Evolutionary conservation across 2,797 vertebrate species (phyloP).

Genomic region (Podarcis siculus): DNA sequence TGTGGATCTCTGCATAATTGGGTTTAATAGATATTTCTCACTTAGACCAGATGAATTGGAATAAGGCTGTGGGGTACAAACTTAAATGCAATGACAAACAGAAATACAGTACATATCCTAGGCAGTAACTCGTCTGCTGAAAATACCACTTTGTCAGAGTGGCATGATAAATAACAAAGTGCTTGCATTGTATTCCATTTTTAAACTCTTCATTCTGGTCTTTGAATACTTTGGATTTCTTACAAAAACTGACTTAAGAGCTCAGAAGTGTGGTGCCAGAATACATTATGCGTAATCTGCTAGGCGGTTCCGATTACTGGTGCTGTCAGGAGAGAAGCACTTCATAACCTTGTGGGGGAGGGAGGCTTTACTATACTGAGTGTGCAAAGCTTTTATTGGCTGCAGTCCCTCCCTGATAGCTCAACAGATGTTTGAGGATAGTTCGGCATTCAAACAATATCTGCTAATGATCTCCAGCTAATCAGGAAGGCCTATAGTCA

Average conservation of each 20-base stretch:
- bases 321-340: constrained; percentile 77
- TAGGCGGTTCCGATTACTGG: constrained; percentile 75
- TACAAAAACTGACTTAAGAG: constrained; percentile 64
- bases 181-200: constrained; percentile 98
- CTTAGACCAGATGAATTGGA: constrained; percentile 68
- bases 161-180: constrained; percentile 78
- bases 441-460: constrained; percentile 78
- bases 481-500: constrained; percentile 77
- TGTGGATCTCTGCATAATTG: constrained; percentile 65
- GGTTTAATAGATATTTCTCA: constrained; percentile 67
- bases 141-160: constrained; percentile 67
- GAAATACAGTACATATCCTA: constrained; percentile 63
- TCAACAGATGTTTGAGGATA: constrained; percentile 78
- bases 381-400: constrained; percentile 76
- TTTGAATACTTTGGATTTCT: constrained; percentile 58
- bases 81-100: constrained; percentile 64
- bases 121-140: constrained; percentile 61
- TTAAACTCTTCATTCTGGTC: constrained; percentile 56
- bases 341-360: constrained; percentile 67
- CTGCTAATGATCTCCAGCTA: constrained; percentile 83
- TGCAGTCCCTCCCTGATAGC: constrained; percentile 71
- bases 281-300: constrained; percentile 78
- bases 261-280: constrained; percentile 98
- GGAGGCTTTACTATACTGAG: constrained; percentile 73
- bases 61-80: constrained; percentile 55